phyloP scores from a whole-genome alignment of 1,140 invertebrate genomes.

The Akabosia matsudoensis region DNA sequence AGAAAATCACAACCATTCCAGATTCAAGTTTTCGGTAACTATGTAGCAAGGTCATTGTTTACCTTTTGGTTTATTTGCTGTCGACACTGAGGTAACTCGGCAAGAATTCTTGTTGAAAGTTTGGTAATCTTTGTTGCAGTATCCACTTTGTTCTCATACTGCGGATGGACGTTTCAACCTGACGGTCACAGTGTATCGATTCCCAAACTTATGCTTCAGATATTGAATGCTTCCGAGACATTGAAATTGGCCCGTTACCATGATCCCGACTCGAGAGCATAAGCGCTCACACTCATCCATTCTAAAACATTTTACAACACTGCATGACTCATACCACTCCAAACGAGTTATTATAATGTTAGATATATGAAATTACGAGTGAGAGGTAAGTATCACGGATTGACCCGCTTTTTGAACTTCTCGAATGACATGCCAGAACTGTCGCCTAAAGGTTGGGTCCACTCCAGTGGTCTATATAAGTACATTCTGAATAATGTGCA shows the following conservation, averaged over 20 bases:
- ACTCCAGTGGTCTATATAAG: slow-evolving; percentile 53
- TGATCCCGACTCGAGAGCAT: slow-evolving; percentile 56
- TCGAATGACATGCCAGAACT: slow-evolving; percentile 52
- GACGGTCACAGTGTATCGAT: slow-evolving; percentile 59
- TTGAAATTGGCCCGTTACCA: slow-evolving; percentile 67
- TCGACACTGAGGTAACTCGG: slow-evolving; percentile 28
- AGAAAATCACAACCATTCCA: slow-evolving; percentile 29
- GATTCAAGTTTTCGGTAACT: background rate
- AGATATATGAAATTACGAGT: slow-evolving; percentile 39
- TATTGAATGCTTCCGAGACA: slow-evolving; percentile 58
- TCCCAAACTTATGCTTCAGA: slow-evolving; percentile 59
- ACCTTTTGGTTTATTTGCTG: slow-evolving; percentile 34
- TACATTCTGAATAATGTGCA: slow-evolving; percentile 53
- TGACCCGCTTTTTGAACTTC: slow-evolving; percentile 43
- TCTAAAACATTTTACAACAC: slow-evolving; percentile 41
- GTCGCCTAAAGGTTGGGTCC: slow-evolving; percentile 52
- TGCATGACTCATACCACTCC: too few relatives aligned
- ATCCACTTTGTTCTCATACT: background rate
- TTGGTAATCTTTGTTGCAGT: background rate
- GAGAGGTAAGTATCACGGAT: slow-evolving; percentile 46
- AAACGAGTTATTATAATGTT: background rate
- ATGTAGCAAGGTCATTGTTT: background rate
- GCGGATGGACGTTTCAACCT: slow-evolving; percentile 49
- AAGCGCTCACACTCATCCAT: slow-evolving; percentile 60
- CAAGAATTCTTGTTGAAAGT: background rate